These are phyloP conservation scores for Chanos chanos DNA, from an alignment of 2,797 vertebrate genomes.

Conservation along the genomic window DNA sequence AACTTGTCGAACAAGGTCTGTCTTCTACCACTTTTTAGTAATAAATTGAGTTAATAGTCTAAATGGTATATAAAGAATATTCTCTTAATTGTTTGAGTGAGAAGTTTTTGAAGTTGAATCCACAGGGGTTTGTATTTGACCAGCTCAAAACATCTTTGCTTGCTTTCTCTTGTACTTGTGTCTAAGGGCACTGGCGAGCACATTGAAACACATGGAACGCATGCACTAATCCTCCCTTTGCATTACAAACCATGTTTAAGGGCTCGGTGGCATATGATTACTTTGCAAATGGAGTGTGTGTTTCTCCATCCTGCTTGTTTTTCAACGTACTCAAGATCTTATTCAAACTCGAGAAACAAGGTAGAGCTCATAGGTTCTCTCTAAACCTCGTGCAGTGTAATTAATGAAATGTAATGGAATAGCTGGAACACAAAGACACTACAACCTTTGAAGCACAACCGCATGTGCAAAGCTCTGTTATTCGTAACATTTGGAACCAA, in stretches of 20 bases:
- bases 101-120: too few species aligned
- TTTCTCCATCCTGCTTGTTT: not conserved
- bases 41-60: too few species aligned
- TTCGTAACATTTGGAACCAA: slow-evolving; percentile 19
- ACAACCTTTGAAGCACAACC: slow-evolving; percentile 8
- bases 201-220: too few species aligned
- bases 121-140: too few species aligned
- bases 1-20: too few species aligned
- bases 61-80: too few species aligned
- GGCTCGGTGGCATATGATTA: slow-evolving; percentile 10
- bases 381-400: slow-evolving; percentile 20
- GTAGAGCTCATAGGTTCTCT: not conserved
- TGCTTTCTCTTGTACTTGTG: too few species aligned
- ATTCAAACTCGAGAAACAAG: slow-evolving; percentile 2
- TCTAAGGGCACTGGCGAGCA: too few species aligned
- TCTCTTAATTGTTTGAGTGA: too few species aligned
- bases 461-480: slow-evolving; percentile 3
- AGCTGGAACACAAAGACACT: slow-evolving; percentile 9
- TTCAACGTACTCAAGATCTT: not conserved
- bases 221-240: too few species aligned
- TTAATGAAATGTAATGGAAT: slow-evolving; percentile 34
- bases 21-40: too few species aligned
- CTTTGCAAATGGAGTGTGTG: slow-evolving; percentile 4
- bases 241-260: not conserved
- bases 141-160: too few species aligned